Evolutionary conservation across 2,888 invertebrate species (phyloP).

Genomic region (Euzetes globulus): DNA sequence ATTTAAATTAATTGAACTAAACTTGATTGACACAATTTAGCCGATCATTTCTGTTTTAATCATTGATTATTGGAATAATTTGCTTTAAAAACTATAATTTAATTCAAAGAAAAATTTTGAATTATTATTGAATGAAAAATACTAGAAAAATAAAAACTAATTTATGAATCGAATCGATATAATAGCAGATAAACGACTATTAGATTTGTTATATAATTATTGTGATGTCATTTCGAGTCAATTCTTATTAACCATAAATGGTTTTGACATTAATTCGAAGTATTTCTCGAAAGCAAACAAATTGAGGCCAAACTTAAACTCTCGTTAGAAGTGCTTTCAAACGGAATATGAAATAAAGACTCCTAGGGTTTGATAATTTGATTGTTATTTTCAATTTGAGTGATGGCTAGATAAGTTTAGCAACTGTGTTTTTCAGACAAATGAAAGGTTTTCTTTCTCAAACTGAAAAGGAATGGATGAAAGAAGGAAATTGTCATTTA

Average conservation of each 20-base stretch:
- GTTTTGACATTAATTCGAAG: not conserved
- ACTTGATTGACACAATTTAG: too few species aligned
- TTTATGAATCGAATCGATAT: not conserved
- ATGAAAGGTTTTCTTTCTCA: too few species aligned
- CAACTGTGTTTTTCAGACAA: too few species aligned
- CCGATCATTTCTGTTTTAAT: too few species aligned
- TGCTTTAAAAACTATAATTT: too few species aligned
- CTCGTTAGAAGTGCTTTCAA: not conserved
- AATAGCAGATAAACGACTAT: not conserved
- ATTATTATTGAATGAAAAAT: not conserved
- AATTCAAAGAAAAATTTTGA: too few species aligned
- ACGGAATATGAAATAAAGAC: too few species aligned
- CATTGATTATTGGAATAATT: too few species aligned
- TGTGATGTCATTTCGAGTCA: not conserved
- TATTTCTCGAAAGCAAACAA: not conserved
- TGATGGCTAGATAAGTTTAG: too few species aligned
- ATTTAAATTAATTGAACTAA: too few species aligned
- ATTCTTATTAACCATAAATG: not conserved
- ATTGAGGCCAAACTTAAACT: slow-evolving; percentile 2
- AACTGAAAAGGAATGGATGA: too few species aligned
- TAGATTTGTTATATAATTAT: slow-evolving; percentile 5
- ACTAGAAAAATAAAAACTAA: not conserved
- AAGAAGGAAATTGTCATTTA: too few species aligned
- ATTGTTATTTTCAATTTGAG: not conserved
- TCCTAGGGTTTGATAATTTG: not conserved